phyloP scores from a whole-genome alignment of 2,888 invertebrate genomes.

The Ischnus inquisitorius region DNA sequence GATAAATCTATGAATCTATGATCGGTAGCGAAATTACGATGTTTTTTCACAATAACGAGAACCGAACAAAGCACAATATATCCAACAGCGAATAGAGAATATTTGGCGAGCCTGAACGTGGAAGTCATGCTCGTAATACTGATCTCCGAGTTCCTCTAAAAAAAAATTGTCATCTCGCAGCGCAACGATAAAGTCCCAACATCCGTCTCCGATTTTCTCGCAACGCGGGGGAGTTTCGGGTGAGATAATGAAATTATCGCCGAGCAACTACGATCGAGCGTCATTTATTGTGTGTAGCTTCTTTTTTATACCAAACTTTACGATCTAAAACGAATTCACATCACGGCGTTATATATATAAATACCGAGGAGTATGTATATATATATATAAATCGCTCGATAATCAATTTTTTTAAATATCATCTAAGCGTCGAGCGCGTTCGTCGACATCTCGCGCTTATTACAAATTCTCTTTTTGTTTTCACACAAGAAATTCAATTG shows the following conservation, averaged over 20 bases:
- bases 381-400: constrained; percentile 28
- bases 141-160: background rate
- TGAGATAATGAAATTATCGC: constrained; percentile 68
- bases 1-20: constrained; percentile 34
- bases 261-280: constrained; percentile 47
- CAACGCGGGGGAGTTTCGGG: constrained; percentile 26
- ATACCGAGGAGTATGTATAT: constrained; percentile 23
- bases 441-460: constrained; percentile 11
- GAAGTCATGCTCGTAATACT: constrained; percentile 68
- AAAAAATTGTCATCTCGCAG: constrained; percentile 5
- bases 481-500: constrained; percentile 20
- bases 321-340: constrained; percentile 40
- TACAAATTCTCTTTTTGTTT: background rate
- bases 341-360: constrained; percentile 30
- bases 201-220: constrained; percentile 50
- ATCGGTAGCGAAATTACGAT: constrained; percentile 7
- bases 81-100: constrained; percentile 63
- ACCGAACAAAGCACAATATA: constrained; percentile 64
- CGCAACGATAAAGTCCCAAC: constrained; percentile 52
- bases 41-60: constrained; percentile 13
- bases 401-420: constrained; percentile 21
- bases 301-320: constrained; percentile 49
- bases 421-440: constrained; percentile 28
- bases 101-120: constrained; percentile 72
- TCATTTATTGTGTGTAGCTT: constrained; percentile 60